These are phyloP conservation scores for Lepilemur septentrionalis DNA, from an alignment of 2,797 vertebrate species.

Conservation along the genomic window DNA sequence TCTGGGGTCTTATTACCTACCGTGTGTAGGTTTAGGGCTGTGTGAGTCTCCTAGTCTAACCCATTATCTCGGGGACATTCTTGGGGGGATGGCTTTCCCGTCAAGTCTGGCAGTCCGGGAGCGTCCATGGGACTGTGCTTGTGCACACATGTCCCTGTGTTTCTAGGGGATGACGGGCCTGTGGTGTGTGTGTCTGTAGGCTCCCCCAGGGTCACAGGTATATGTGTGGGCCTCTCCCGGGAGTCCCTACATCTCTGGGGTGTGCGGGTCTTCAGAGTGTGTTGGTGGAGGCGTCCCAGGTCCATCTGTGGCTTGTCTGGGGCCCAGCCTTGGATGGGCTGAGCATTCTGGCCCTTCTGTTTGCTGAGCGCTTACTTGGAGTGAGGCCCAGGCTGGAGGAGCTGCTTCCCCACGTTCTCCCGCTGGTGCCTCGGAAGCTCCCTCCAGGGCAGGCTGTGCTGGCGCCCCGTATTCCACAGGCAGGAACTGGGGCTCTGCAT, in stretches of 20 bases:
- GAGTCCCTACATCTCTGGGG: background rate
- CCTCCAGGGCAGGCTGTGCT: rapidly evolving
- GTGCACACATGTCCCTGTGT: rapidly evolving
- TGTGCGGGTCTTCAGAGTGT: background rate
- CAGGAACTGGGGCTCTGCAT: background rate
- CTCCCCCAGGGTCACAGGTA: background rate
- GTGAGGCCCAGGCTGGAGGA: background rate
- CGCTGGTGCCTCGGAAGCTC: background rate
- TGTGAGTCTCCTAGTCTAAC: background rate
- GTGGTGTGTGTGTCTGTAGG: rapidly evolving
- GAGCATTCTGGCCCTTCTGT: rapidly evolving
- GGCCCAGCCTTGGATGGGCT: background rate
- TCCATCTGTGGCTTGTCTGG: background rate
- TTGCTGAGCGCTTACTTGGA: background rate
- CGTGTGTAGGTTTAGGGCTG: background rate
- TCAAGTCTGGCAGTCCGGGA: background rate
- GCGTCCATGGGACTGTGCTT: rapidly evolving
- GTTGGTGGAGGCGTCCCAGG: background rate
- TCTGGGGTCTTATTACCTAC: background rate
- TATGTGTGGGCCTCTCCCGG: background rate
- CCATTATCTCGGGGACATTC: background rate
- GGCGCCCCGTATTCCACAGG: background rate
- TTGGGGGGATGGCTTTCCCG: background rate
- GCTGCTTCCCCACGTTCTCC: background rate
- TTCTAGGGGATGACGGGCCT: background rate